phyloP scores from a whole-genome alignment of 2,113 vertebrate species.

The Rhinogobius similis region DNA sequence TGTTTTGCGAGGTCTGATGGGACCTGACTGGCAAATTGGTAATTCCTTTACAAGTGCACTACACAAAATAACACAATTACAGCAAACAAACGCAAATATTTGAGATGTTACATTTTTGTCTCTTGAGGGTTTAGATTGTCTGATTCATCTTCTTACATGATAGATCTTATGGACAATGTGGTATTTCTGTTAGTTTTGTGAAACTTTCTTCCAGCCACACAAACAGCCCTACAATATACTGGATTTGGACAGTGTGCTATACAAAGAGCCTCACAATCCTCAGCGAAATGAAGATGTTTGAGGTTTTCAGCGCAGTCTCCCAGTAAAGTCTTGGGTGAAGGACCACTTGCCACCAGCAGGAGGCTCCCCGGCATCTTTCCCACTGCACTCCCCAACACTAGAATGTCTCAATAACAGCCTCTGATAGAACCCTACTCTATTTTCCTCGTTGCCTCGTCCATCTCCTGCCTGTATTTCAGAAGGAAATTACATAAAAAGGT shows the following conservation, averaged over 20 bases:
- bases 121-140: background rate
- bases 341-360: constrained; percentile 54
- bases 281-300: constrained; percentile 22
- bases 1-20: background rate
- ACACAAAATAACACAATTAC: background rate
- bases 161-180: background rate
- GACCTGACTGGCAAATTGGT: background rate
- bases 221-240: background rate
- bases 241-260: background rate
- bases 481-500: constrained; percentile 5
- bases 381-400: background rate
- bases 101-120: background rate
- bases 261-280: constrained; percentile 8
- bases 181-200: background rate
- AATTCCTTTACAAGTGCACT: background rate
- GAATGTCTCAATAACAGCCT: constrained; percentile 11
- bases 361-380: constrained; percentile 46
- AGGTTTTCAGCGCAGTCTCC: constrained; percentile 9
- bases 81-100: too few species aligned
- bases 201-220: background rate
- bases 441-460: background rate
- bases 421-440: background rate
- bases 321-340: constrained; percentile 24
- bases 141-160: background rate
- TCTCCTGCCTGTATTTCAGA: background rate